Evolutionary conservation across 2,797 vertebrate genomes (phyloP).

Genomic region (Sebastes hubbsi): DNA sequence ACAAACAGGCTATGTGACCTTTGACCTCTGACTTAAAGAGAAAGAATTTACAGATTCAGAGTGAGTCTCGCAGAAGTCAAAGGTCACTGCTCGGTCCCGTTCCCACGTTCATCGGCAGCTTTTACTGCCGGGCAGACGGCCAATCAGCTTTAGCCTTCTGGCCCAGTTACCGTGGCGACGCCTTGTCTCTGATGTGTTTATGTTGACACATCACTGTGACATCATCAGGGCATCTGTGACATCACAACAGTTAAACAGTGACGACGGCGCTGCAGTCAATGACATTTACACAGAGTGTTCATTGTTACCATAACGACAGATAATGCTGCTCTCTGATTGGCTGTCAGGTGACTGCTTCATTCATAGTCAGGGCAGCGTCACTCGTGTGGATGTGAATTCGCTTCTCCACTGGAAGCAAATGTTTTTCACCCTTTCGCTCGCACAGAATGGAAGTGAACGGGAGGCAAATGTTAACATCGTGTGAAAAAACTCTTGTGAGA

Average conservation of each 20-base stretch:
- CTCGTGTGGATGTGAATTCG: too few species aligned
- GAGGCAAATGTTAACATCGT: too few species aligned
- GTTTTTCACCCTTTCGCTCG: too few species aligned
- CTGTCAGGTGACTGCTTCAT: too few species aligned
- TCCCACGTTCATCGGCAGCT: conserved; percentile 25
- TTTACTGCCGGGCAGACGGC: conserved; percentile 5
- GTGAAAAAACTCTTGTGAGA: too few species aligned
- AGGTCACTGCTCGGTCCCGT: not conserved
- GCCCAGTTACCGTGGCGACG: not conserved
- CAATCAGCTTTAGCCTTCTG: not conserved
- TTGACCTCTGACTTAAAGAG: not conserved
- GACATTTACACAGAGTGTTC: not conserved
- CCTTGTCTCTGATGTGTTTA: not conserved
- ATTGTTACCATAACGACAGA: not conserved
- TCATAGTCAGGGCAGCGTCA: too few species aligned
- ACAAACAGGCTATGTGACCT: conserved; percentile 16
- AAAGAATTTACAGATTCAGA: not conserved
- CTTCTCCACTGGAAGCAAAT: too few species aligned
- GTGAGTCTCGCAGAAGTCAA: not conserved
- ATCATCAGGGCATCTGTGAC: not conserved
- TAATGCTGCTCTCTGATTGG: too few species aligned
- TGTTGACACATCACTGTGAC: not conserved
- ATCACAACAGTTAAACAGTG: not conserved
- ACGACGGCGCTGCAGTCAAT: not conserved
- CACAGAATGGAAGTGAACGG: too few species aligned